phyloP scores from a whole-genome alignment of 2,888 invertebrate species.

The Scaeva pyrastri region DNA sequence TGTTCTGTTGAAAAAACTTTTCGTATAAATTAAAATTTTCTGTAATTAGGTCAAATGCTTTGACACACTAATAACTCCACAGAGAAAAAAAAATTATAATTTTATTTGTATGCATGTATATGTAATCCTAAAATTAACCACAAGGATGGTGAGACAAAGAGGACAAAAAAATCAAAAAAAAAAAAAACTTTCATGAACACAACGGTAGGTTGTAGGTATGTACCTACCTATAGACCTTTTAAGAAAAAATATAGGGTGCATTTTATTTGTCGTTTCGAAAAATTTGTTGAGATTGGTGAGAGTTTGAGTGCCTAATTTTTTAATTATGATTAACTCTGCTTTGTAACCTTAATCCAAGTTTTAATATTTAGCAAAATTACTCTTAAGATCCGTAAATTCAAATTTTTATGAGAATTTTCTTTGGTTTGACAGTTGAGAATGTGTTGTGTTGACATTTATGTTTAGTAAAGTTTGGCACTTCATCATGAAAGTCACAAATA shows the following conservation, averaged over 20 bases:
- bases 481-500: too few relatives aligned
- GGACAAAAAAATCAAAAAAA: not conserved
- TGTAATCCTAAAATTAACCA: conserved; percentile 3
- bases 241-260: not conserved
- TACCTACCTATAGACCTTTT: not conserved
- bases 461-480: too few relatives aligned
- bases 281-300: too few relatives aligned
- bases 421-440: too few relatives aligned
- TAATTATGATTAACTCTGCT: too few relatives aligned
- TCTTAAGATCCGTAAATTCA: too few relatives aligned
- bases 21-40: conserved; percentile 22
- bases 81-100: not conserved
- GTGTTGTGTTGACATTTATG: too few relatives aligned
- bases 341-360: too few relatives aligned
- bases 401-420: too few relatives aligned
- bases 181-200: conserved; percentile 1
- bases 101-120: not conserved
- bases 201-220: not conserved
- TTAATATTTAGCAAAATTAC: too few relatives aligned
- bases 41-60: conserved; percentile 42
- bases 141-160: not conserved
- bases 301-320: too few relatives aligned
- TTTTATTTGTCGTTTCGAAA: not conserved
- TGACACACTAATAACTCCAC: conserved; percentile 20
- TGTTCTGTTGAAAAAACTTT: conserved; percentile 1